These are phyloP conservation scores for Sminthurinus signatus DNA, from an alignment of 1,140 invertebrate species.

Conservation along the genomic window DNA sequence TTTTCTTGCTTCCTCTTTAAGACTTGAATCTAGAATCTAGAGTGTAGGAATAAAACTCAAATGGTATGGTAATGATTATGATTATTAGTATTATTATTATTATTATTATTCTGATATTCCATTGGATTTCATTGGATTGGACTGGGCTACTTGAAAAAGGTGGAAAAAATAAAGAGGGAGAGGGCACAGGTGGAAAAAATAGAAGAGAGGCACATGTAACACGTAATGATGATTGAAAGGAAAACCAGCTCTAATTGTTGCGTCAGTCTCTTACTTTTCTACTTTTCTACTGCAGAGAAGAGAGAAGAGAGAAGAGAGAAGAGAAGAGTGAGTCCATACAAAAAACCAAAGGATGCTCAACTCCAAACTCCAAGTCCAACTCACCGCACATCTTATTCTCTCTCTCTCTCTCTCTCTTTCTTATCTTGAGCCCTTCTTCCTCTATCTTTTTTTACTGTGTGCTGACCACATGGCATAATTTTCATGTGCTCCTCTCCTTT, in stretches of 20 bases:
- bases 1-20: too few species aligned
- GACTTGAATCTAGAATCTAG: too few species aligned
- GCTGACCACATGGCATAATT: conserved; percentile 34
- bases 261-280: neutral
- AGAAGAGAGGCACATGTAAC: neutral
- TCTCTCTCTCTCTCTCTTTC: neutral
- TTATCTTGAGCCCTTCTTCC: conserved; percentile 2
- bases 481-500: too few species aligned
- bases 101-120: too few species aligned
- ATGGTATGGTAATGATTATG: too few species aligned
- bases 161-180: neutral
- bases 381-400: neutral
- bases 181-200: neutral
- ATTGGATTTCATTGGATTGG: too few species aligned
- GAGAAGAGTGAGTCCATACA: neutral
- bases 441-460: conserved; percentile 3
- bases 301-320: neutral
- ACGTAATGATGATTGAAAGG: conserved; percentile 7
- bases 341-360: neutral
- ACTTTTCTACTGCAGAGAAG: neutral
- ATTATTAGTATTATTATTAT: too few species aligned
- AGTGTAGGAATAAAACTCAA: too few species aligned
- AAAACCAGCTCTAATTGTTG: conserved; percentile 7
- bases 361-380: neutral
- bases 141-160: neutral